Conservation (phyloP, 2,888 invertebrate genomes). For the Aspidapion aeneum region DNA sequence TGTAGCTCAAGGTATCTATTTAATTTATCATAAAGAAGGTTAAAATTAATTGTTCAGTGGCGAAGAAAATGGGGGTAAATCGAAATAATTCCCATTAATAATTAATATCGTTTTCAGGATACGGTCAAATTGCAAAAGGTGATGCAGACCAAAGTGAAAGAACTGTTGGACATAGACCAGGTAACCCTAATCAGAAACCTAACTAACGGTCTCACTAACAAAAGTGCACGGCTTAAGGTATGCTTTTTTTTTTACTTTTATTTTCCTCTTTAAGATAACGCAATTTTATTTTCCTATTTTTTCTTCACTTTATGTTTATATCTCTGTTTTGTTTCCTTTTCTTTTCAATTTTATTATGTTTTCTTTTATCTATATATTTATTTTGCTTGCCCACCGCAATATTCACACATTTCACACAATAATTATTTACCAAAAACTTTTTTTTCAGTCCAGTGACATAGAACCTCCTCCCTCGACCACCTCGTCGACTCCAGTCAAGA, state of each 20-base stretch:
- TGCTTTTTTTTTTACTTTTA: slow-evolving; percentile 21
- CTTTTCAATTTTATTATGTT: too few species aligned
- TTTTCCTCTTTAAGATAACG: slow-evolving; percentile 11
- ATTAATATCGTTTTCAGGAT: too few species aligned
- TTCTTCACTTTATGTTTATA: slow-evolving; percentile 16
- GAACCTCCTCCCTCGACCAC: too few species aligned
- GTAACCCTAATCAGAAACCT: slow-evolving; percentile 48
- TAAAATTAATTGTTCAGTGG: too few species aligned
- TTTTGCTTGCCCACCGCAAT: too few species aligned
- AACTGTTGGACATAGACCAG: slow-evolving; percentile 62
- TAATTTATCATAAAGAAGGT: too few species aligned
- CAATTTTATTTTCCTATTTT: slow-evolving; percentile 7
- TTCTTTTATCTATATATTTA: too few species aligned
- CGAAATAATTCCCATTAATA: too few species aligned
- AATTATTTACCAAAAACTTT: not conserved
- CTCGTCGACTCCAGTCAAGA: slow-evolving; percentile 32
- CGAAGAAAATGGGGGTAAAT: too few species aligned
- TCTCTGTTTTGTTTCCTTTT: too few species aligned
- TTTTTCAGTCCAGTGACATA: not conserved
- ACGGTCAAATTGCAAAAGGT: slow-evolving; percentile 69
- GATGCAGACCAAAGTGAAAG: slow-evolving; percentile 68
- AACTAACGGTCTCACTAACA: slow-evolving; percentile 45
- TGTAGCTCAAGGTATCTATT: too few species aligned
- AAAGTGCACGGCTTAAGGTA: slow-evolving; percentile 41
- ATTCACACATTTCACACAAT: slow-evolving; percentile 14